phyloP scores from a whole-genome alignment of 2,113 vertebrate genomes.

The Macquaria ambigua region DNA sequence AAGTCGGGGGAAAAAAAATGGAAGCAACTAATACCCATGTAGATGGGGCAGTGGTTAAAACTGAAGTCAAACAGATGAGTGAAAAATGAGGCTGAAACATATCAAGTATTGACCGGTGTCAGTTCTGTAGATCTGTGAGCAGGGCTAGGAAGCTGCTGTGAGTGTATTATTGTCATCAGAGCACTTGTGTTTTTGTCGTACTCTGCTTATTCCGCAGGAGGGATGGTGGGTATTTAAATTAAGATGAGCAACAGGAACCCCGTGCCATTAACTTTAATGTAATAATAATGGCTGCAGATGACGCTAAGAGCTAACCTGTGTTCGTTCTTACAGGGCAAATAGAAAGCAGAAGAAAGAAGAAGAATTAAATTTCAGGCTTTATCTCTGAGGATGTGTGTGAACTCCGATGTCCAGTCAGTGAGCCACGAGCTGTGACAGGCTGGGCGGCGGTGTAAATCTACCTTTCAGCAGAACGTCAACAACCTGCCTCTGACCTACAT shows the following conservation, averaged over 20 bases:
- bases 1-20: background rate
- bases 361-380: constrained; percentile 38
- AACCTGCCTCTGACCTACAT: constrained; percentile 80
- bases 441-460: constrained; percentile 56
- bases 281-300: constrained; percentile 38
- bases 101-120: background rate
- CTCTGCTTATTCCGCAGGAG: background rate
- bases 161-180: background rate
- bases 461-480: constrained; percentile 67
- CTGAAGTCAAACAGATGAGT: no score
- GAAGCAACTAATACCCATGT: background rate
- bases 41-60: background rate
- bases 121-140: background rate
- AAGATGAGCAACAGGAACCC: constrained; percentile 23
- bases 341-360: constrained; percentile 10
- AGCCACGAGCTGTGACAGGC: constrained; percentile 48
- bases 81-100: no score
- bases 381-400: constrained; percentile 35
- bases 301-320: constrained; percentile 21
- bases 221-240: background rate
- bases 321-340: constrained; percentile 9
- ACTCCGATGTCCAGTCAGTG: constrained; percentile 25
- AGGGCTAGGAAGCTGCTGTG: background rate
- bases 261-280: constrained; percentile 36
- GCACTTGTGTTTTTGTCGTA: background rate